phyloP scores from a whole-genome alignment of 2,113 vertebrate genomes.

The Boulengeromyrus knoepffleri region DNA sequence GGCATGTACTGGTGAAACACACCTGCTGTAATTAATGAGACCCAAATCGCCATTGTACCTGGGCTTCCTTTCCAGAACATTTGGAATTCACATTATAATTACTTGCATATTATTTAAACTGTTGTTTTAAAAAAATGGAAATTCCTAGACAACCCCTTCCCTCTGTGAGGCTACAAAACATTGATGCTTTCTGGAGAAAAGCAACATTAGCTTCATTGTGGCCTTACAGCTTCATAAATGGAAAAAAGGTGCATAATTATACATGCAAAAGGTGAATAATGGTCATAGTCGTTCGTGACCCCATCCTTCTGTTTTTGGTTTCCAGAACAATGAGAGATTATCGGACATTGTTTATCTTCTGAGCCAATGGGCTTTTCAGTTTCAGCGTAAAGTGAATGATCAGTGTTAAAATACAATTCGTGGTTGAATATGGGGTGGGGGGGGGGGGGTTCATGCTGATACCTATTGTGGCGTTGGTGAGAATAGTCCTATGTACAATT shows the following conservation, averaged over 20 bases:
- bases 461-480: neutral
- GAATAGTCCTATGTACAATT: neutral
- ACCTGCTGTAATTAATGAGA: neutral
- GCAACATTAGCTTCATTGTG: neutral
- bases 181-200: neutral
- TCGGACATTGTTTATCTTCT: neutral
- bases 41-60: neutral
- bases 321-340: neutral
- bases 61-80: neutral
- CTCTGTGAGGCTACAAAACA: neutral
- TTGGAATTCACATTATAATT: neutral
- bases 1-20: neutral
- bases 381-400: neutral
- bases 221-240: neutral
- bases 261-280: neutral
- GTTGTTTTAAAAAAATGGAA: neutral
- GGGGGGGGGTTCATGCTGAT: neutral
- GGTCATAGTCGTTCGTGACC: neutral
- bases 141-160: neutral
- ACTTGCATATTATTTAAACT: neutral
- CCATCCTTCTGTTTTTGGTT: neutral
- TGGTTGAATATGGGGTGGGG: neutral
- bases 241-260: neutral
- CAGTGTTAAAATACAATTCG: neutral
- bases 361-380: neutral